Conservation (phyloP, 2,888 invertebrate genomes). For the Dysmachus trigonus region DNA sequence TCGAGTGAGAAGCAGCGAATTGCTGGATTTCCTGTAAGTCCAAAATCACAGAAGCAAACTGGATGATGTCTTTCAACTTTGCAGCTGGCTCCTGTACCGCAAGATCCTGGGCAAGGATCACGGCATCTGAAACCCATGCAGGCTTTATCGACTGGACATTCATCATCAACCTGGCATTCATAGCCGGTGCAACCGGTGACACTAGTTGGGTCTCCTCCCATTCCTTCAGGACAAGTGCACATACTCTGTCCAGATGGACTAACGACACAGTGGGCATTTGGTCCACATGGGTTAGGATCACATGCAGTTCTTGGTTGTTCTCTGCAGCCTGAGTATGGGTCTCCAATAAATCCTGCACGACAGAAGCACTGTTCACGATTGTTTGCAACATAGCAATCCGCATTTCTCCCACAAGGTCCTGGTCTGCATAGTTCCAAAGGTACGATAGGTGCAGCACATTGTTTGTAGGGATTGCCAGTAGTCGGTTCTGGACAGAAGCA, state of each 20-base stretch:
- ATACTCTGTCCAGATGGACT: slow-evolving; percentile 75
- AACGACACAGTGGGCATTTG: slow-evolving; percentile 76
- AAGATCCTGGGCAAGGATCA: slow-evolving; percentile 84
- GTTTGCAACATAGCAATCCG: slow-evolving; percentile 84
- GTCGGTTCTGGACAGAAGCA: slow-evolving; percentile 88
- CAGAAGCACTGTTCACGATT: slow-evolving; percentile 88
- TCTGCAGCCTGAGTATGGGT: slow-evolving; percentile 81
- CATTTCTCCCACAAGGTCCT: slow-evolving; percentile 83
- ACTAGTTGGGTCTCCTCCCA: slow-evolving; percentile 80
- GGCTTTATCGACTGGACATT: slow-evolving; percentile 76
- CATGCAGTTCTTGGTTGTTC: slow-evolving; percentile 76
- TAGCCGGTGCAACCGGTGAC: slow-evolving; percentile 77
- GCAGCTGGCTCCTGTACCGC: slow-evolving; percentile 79
- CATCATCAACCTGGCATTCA: slow-evolving; percentile 82
- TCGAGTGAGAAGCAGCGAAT: slow-evolving; percentile 74
- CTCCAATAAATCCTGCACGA: slow-evolving; percentile 76
- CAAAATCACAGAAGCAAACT: slow-evolving; percentile 77
- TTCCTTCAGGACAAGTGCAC: slow-evolving; percentile 79
- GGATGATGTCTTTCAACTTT: slow-evolving; percentile 82
- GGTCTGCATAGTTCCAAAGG: slow-evolving; percentile 77
- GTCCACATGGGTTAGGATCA: slow-evolving; percentile 82
- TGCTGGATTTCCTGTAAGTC: slow-evolving; percentile 80
- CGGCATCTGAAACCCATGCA: slow-evolving; percentile 83
- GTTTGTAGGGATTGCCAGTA: slow-evolving; percentile 83
- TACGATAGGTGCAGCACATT: slow-evolving; percentile 72